Base-by-base conservation (phyloP, 1,140 invertebrate species). In the Bombus breviceps region DNA sequence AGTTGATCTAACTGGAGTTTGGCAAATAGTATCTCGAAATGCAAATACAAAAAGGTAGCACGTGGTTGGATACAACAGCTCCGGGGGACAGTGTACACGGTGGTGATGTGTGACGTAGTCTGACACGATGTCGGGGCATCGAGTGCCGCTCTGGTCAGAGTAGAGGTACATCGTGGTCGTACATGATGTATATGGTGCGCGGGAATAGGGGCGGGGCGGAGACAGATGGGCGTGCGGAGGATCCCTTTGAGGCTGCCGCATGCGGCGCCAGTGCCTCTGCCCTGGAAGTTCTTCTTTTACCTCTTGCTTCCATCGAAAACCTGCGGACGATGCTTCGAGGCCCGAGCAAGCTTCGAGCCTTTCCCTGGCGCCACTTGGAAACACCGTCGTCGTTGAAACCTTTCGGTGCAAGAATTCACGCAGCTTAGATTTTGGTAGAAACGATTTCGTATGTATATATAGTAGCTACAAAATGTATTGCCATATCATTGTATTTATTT, bases 221-320 rank as follows among this genome's bases (percentile, higher is more conserved):
- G 95, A 95, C 95, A 95, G 94, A 94, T 95, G 95, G 95, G 95
- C 95, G 95, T 95, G 93, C 92, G 87, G 94, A 92, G 92, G 93
- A 93, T 95, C 93, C 93, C 94, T 95, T 95, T 95, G 95, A 95
- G 95, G 93, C 93, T 93, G 95, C 95, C 95, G 95, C 94, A 88
- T 91, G 93, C 94, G 95, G 95, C 95, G 95, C 95, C 95, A 95
- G 93, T 92, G 91, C 92, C 93, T 92, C 87, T 81, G 84, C 85
- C 89, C 87, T 89, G 89, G 75, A 91, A 91, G 62, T 90, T 86
- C 88, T 90, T 89, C 89, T 87, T 90, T 88, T 90, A 86, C 87
- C 89, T 90, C 89, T 81, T 89, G 86, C 87, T 83, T 80, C 82
- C 68, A 82, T 77, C 83, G 81, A 76, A 81, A 86, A 83, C 88